Base-by-base conservation (phyloP, 2,888 invertebrate genomes). In the Melolontha melolontha region DNA sequence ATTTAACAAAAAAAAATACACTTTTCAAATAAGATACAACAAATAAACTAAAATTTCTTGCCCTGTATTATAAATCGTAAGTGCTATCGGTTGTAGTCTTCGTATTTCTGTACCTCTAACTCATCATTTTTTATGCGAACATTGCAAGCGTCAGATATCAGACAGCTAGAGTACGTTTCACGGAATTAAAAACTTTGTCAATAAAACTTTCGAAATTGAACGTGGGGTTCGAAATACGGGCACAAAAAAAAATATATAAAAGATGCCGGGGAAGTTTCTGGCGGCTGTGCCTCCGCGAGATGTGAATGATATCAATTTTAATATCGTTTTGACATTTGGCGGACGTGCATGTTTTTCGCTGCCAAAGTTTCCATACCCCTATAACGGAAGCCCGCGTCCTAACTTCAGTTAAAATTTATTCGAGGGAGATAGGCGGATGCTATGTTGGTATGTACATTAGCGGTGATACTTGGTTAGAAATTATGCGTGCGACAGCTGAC, bases 141-240 rank as follows among this genome's bases (percentile, higher is more conserved):
- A 54, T 54, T 39, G 44, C 29, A 7, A 14, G 44, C 47, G 44
- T 29, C 47, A 59, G 29, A 47, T 44, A 59, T 59, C 44, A 44
- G 44, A 14, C 44, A 44, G 12, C 7, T 14, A 8, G 44, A 29
- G 12, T 29, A 27, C 14, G 12, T 59, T 59, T 14, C n/a, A 44
- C 44, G 59, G 59, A 59, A 59, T 59, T 59, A 59, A 59, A 59
- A 59, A 59, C 59, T 59, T 59, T 59, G 59, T 59, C 59, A 59
- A 59, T 59, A 59, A 59, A 59, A 59, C 59, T 59, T 59, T 34
- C 42, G 59, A 59, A 59, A 59, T 59, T 59, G 59, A 59, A 59
- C 59, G 44, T 47, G 44, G 59, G 27, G 59, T 40, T 42, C 40
- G 54, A 29, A 16, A 41, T 11, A 17, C 51, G 41, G 17, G 6